These are phyloP conservation scores for Otolemur garnettii DNA, from an alignment of 2,113 vertebrate genomes.

Conservation along the genomic window DNA sequence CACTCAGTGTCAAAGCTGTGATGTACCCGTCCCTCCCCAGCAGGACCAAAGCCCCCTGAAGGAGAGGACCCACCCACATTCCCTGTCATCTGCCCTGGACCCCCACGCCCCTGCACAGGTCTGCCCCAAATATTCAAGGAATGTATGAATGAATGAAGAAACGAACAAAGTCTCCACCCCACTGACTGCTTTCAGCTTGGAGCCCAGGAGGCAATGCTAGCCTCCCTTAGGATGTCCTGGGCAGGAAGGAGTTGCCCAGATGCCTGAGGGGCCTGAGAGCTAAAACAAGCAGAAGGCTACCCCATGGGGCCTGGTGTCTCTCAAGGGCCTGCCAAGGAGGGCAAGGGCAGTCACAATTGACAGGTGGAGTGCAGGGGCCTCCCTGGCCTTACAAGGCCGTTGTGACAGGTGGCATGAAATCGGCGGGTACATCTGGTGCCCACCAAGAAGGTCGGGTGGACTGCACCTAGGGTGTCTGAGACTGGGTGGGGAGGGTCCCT, in stretches of 20 bases:
- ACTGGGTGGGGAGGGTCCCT: neutral
- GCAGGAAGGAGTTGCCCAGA: neutral
- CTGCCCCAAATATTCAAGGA: neutral
- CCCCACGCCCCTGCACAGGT: neutral
- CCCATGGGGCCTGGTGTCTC: neutral
- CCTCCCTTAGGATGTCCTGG: neutral
- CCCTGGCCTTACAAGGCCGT: fast-evolving
- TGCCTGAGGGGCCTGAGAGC: fast-evolving
- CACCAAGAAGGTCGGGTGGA: fast-evolving
- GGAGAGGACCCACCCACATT: neutral
- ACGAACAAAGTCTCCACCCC: no score
- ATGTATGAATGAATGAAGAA: neutral
- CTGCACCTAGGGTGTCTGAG: fast-evolving
- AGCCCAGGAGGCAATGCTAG: neutral
- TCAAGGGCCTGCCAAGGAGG: neutral
- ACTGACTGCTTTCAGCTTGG: neutral
- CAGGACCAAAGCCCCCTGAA: neutral
- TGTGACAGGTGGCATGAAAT: neutral
- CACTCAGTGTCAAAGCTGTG: no score
- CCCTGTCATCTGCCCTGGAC: neutral
- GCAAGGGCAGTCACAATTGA: fast-evolving
- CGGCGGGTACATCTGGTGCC: fast-evolving
- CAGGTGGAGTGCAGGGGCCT: no score
- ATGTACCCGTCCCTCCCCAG: neutral
- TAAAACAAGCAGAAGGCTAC: neutral